Evolutionary conservation across 2,888 invertebrate genomes (phyloP).

Genomic region (Chironomus tentans): DNA sequence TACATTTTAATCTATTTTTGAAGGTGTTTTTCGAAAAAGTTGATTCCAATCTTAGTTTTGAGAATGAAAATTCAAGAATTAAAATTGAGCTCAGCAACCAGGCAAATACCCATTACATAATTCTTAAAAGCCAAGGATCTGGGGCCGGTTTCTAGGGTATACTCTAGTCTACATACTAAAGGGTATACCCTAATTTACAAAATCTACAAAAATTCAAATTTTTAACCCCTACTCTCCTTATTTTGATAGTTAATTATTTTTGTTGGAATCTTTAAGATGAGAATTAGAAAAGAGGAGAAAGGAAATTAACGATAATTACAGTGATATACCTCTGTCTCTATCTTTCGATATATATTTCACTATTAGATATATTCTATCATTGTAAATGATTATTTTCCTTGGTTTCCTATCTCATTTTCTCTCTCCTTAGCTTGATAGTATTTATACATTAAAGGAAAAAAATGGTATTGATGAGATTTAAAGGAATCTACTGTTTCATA

Average conservation of each 20-base stretch:
- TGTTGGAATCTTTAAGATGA: background rate
- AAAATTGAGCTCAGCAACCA: too few species aligned
- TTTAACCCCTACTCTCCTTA: too few species aligned
- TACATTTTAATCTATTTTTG: too few species aligned
- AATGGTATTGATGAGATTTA: background rate
- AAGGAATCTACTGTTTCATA: background rate
- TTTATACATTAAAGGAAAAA: background rate
- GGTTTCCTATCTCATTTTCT: background rate
- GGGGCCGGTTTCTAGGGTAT: too few species aligned
- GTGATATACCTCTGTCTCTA: background rate
- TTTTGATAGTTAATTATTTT: background rate
- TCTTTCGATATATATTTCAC: background rate
- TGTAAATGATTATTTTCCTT: background rate
- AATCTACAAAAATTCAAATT: too few species aligned
- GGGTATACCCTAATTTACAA: too few species aligned
- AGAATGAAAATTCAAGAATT: too few species aligned
- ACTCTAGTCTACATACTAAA: too few species aligned
- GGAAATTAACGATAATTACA: background rate
- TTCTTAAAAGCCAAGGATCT: too few species aligned
- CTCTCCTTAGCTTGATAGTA: background rate
- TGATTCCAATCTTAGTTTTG: too few species aligned
- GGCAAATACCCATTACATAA: too few species aligned
- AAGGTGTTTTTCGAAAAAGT: too few species aligned
- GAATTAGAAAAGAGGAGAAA: background rate
- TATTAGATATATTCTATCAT: background rate